Base-by-base conservation (phyloP, 2,797 vertebrate species). In the Fistularia tabacaria region DNA sequence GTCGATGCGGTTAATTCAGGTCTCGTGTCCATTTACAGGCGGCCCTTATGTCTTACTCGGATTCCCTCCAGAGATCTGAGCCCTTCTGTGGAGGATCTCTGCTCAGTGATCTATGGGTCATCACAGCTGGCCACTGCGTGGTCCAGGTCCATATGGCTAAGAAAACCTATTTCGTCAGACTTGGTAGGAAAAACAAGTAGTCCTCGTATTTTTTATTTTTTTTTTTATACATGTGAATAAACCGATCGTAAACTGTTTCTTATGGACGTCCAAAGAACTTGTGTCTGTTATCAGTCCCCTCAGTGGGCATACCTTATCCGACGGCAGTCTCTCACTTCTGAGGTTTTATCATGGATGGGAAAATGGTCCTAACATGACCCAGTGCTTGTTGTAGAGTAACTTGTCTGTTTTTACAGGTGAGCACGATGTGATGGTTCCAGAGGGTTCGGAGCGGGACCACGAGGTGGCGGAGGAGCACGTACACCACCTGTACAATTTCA, bases 41-140 rank as follows among this genome's bases (percentile, higher is more conserved):
- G 51, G 10, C 74, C 9, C 74, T 98, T 73, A 78, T 95, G 67
- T 59, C 79, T 54, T 71, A 65, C 11, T 57, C 62, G 7, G 11
- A 0, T 0, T 0, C 0, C 9, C 7, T 7, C 0, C 1, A 63
- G 0, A 77, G 50, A 0, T 54, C 57, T 0, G 0, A 46, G 14
- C 77, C 87, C 0, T 94, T 97, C 85, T 99, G 96, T 1, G 95
- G 96, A 0, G 97, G 88, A 0, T 89, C 94, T 71, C 94, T 99
- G 47, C 50, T 99, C 78, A 95, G 85, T 11, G 86, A 94, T 37
- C 68, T 79, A 10, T 99, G 97, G 96, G 69, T 98, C 6, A 84
- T 98, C 77, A 97, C 94, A 0, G 97, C 97, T 0, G 97, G 96
- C 0, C 97, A 99, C 60, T 99, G 97, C 71, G 66, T 90, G 59